A percentile compares a stretch with the other conserved stretches of the same genome.
These are phyloP conservation scores for Coleophora deauratella DNA, from an alignment of 2,888 invertebrate genomes.

Conservation along the genomic window DNA sequence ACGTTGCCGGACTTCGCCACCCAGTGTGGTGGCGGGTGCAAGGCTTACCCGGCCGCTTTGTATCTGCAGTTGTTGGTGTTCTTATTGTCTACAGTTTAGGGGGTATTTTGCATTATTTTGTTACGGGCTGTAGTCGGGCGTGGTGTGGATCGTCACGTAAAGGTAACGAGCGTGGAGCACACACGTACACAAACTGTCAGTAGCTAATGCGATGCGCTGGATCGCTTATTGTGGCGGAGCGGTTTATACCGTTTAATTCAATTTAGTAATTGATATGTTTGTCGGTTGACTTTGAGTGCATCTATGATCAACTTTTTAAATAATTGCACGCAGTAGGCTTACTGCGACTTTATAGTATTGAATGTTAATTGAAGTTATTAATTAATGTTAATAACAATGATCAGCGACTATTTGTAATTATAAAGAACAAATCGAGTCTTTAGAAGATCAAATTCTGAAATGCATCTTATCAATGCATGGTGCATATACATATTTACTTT, in stretches of 20 bases:
- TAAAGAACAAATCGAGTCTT: too few relatives aligned
- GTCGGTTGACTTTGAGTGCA: constrained; percentile 47
- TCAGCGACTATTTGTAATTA: too few relatives aligned
- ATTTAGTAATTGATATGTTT: constrained; percentile 72
- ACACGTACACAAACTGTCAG: constrained; percentile 66
- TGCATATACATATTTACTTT: too few relatives aligned
- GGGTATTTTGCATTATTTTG: constrained; percentile 35
- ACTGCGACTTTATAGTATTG: too few relatives aligned
- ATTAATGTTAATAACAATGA: too few relatives aligned
- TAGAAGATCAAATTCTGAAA: too few relatives aligned
- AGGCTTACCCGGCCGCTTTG: constrained; percentile 46
- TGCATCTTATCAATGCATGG: too few relatives aligned
- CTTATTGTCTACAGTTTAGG: constrained; percentile 30
- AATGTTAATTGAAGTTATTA: too few relatives aligned
- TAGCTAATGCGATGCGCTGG: constrained; percentile 70
- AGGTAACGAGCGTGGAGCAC: constrained; percentile 67
- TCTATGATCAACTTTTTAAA: constrained; percentile 23
- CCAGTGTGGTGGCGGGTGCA: constrained; percentile 58
- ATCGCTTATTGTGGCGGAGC: constrained; percentile 66
- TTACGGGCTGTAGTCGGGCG: constrained; percentile 37
- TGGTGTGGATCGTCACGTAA: constrained; percentile 64
- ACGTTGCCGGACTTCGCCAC: constrained; percentile 72
- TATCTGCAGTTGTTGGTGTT: constrained; percentile 26
- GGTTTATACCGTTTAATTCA: constrained; percentile 71
- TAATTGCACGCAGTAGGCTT: neutral